Base-by-base conservation (phyloP, 2,113 vertebrate genomes). In the Sapajus apella region DNA sequence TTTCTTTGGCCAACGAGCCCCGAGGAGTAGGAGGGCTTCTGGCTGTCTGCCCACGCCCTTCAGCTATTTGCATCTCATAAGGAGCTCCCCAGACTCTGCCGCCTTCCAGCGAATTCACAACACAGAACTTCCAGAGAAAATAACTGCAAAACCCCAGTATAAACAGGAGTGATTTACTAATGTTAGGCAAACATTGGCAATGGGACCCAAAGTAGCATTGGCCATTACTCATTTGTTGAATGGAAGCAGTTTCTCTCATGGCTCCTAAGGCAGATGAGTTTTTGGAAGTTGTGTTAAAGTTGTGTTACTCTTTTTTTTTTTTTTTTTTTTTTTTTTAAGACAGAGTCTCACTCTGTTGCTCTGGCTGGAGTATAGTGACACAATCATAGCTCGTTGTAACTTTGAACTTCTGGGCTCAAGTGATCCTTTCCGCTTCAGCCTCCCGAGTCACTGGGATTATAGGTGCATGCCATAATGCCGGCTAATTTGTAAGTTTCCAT, bases 41-140 rank as follows among this genome's bases (percentile, higher is more conserved):
- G 52, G 18, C 35, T 13, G 3, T 9, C 83, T 18, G 30, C 66
- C 82, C 13, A 4, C 20, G 8, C 23, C 0, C 45, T 9, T 25
- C 68, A 52, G 72, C 75, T 55, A 30, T 58, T 58, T 23, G 37
- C 6, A 0, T 23, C 72, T 23, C 23, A 0, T 2, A 8, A 23
- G 50, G 25, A 0, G 25, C 37, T 35, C n/a, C 47, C 25, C 2
- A 11, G 8, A 18, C 25, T 3, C 30, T 25, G 52, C 37, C 18
- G 0, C 58, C 72, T 68, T 68, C 85, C 64, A 32, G 12, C 40
- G 9, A 40, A 18, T 3, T 30, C 47, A 64, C 32, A 77, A 35
- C 68, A 35, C 55, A 68, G 45, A 27, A 55, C 87, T 64, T 93
- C 77, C 68, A 93, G 87, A 90, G 80, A 72, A 90, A 87, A 77